phyloP scores from a whole-genome alignment of 2,888 invertebrate species.

The Stenolophus ochropezus region DNA sequence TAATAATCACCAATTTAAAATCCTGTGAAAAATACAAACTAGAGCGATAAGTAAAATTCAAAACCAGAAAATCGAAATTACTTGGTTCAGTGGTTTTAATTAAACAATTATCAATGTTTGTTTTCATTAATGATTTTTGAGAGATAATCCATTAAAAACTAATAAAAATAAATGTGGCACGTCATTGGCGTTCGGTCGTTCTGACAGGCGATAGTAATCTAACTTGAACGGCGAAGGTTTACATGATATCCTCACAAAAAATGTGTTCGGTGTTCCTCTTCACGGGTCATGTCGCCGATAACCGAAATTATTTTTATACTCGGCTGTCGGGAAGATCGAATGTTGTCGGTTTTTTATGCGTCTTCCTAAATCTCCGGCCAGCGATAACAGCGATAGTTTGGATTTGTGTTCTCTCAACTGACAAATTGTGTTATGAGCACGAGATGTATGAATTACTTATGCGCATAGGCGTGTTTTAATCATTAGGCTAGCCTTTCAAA shows the following conservation, averaged over 20 bases:
- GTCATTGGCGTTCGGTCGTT: slow-evolving; percentile 34
- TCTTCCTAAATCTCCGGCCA: slow-evolving; percentile 39
- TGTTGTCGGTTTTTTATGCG: slow-evolving; percentile 35
- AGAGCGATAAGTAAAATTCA: slow-evolving; percentile 1
- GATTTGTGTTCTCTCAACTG: slow-evolving; percentile 25
- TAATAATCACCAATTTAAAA: background rate
- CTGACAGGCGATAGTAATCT: slow-evolving; percentile 54
- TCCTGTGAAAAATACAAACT: background rate
- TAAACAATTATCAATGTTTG: slow-evolving; percentile 42
- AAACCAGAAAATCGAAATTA: slow-evolving; percentile 34
- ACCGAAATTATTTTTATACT: slow-evolving; percentile 55
- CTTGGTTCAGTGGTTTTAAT: slow-evolving; percentile 38
- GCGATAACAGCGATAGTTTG: slow-evolving; percentile 39
- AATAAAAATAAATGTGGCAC: slow-evolving; percentile 47
- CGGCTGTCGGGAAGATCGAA: background rate
- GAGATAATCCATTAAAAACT: slow-evolving; percentile 45
- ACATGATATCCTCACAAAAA: slow-evolving; percentile 37
- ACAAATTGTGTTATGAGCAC: slow-evolving; percentile 30
- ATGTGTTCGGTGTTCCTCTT: slow-evolving; percentile 49
- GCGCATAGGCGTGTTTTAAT: background rate
- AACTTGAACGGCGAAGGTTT: slow-evolving; percentile 48
- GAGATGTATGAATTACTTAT: slow-evolving; percentile 22
- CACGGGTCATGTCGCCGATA: slow-evolving; percentile 51
- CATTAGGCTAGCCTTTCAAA: too few relatives aligned
- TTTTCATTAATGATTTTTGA: slow-evolving; percentile 42